Percentiles rank a stretch among this genome's conserved stretches.
Evolutionary conservation across 2,797 vertebrate species (phyloP).

Genomic region (Channallabes apus): DNA sequence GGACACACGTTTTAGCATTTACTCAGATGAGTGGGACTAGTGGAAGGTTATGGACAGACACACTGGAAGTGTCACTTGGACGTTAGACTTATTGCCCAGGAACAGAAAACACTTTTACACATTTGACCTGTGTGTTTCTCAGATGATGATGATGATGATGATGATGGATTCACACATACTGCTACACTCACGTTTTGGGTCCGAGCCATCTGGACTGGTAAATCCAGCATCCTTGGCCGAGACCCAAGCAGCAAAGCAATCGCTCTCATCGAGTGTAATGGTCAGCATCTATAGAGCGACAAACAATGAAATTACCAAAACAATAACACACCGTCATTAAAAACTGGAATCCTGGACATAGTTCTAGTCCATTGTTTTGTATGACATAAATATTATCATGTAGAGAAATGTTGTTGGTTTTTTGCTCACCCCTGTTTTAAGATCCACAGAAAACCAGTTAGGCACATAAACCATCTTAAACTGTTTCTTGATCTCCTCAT

Average conservation of each 20-base stretch:
- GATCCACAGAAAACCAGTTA: slow-evolving; percentile 99
- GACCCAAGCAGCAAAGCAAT: slow-evolving; percentile 98
- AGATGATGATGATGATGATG: neutral
- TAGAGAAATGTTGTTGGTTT: too few species aligned
- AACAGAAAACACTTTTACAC: neutral
- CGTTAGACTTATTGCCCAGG: neutral
- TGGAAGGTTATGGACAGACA: neutral
- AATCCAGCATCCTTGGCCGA: slow-evolving; percentile 98
- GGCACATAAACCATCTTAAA: slow-evolving; percentile 99
- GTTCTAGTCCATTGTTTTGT: neutral
- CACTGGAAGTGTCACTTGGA: neutral
- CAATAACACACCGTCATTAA: neutral
- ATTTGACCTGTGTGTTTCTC: neutral
- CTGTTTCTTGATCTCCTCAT: slow-evolving; percentile 97
- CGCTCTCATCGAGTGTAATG: slow-evolving; percentile 96
- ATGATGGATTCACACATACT: neutral
- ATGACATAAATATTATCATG: neutral
- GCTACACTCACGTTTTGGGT: slow-evolving; percentile 87
- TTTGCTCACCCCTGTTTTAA: slow-evolving; percentile 93
- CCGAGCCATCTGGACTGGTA: slow-evolving; percentile 94
- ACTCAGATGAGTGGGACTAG: neutral
- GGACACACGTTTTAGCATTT: neutral
- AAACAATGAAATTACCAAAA: neutral
- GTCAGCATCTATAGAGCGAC: slow-evolving; percentile 87
- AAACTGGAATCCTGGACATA: neutral